A percentile compares a stretch with the other conserved stretches of the same genome.
phyloP scores from a whole-genome alignment of 1,140 invertebrate species.

The Tachypleus tridentatus region DNA sequence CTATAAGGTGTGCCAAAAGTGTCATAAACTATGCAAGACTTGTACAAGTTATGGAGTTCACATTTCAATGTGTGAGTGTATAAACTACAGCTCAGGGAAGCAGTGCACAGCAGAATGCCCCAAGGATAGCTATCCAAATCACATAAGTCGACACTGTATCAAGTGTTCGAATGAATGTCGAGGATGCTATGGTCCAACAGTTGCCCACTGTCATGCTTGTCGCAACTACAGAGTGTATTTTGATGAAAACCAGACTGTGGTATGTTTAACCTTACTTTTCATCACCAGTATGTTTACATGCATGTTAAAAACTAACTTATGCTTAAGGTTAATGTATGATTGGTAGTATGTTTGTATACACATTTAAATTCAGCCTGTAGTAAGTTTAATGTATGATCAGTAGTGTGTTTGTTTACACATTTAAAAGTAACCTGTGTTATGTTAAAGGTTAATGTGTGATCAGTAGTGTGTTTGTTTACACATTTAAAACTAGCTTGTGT shows the following conservation, averaged over 20 bases:
- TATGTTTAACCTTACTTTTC: not conserved
- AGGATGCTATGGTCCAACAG: conserved; percentile 64
- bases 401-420: too few relatives aligned
- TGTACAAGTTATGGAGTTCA: conserved; percentile 82
- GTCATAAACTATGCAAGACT: conserved; percentile 75
- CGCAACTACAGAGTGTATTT: conserved; percentile 69
- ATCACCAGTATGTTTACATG: too few relatives aligned
- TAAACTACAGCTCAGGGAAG: conserved; percentile 67
- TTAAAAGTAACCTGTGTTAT: conserved; percentile 15
- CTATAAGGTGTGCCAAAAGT: conserved; percentile 57
- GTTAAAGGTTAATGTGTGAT: not conserved
- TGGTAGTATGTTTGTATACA: too few relatives aligned
- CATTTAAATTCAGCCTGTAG: too few relatives aligned
- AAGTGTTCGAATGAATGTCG: conserved; percentile 68
- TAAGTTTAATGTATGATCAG: too few relatives aligned
- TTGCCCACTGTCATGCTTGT: conserved; percentile 67
- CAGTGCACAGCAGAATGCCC: conserved; percentile 86
- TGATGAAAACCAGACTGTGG: conserved; percentile 29
- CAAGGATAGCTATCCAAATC: conserved; percentile 64
- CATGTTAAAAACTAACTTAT: too few relatives aligned
- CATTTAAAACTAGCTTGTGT: conserved; percentile 12
- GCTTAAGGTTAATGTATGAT: too few relatives aligned
- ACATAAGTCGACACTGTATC: conserved; percentile 56
- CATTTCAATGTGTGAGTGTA: conserved; percentile 56
- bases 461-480: too few relatives aligned